Conservation (phyloP, 1,140 invertebrate species). For the Trachymyrmex septentrionalis region DNA sequence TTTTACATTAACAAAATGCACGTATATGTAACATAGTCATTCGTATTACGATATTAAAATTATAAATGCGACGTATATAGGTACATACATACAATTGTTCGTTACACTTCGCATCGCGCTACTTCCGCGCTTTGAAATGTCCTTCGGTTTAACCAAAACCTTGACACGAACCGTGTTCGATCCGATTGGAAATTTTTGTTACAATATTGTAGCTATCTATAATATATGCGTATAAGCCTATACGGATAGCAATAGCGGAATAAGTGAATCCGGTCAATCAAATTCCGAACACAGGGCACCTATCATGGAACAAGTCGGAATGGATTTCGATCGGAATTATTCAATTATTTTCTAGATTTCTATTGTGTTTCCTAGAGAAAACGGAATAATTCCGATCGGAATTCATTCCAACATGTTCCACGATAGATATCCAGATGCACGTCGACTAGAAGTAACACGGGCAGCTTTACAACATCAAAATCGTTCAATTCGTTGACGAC, state of each 20-base stretch:
- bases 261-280: neutral
- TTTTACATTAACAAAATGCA: slow-evolving; percentile 71
- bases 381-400: no score
- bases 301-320: no score
- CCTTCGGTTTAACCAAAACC: neutral
- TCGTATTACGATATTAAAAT: slow-evolving; percentile 16
- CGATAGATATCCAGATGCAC: no score
- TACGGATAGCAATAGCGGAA: neutral
- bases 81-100: neutral
- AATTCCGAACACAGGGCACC: neutral
- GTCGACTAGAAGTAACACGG: neutral
- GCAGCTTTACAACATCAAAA: neutral
- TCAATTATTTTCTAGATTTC: no score
- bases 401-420: no score
- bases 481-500: neutral
- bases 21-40: neutral
- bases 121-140: neutral
- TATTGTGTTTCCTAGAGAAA: no score
- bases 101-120: neutral
- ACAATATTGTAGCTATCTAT: neutral
- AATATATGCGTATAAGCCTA: neutral
- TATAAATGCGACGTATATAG: neutral
- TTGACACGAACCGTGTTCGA: slow-evolving; percentile 13
- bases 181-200: slow-evolving; percentile 20
- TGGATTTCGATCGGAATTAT: no score